Percentiles rank a stretch among this genome's conserved stretches.
Evolutionary conservation across 2,888 invertebrate genomes (phyloP).

Genomic region (Perdita meconis): DNA sequence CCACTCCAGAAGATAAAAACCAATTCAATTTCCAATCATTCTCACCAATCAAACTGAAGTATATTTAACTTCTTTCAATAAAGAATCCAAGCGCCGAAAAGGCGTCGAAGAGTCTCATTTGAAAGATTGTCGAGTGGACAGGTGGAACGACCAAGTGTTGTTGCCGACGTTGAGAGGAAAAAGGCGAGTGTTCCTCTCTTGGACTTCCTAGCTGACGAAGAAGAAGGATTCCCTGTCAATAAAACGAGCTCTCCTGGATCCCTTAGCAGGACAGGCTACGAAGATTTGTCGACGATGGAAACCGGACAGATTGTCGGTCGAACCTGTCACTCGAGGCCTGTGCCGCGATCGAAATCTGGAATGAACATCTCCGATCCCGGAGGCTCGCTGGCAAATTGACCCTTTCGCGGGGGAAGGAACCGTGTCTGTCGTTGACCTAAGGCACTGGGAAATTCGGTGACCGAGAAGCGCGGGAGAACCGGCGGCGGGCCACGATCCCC

Average conservation of each 20-base stretch:
- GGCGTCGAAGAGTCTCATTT: neutral
- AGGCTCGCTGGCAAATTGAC: neutral
- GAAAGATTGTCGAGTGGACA: conserved; percentile 16
- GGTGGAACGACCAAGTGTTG: conserved; percentile 29
- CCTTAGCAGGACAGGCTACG: conserved; percentile 3
- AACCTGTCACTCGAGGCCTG: conserved; percentile 43
- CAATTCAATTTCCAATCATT: neutral
- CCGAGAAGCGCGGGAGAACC: too few species aligned
- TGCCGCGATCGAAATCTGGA: conserved; percentile 36
- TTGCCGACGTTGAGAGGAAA: neutral
- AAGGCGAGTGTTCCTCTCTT: neutral
- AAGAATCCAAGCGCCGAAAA: neutral
- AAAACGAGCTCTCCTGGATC: conserved; percentile 52
- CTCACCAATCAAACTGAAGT: neutral
- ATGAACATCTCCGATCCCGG: conserved; percentile 23
- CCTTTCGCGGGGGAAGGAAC: too few species aligned
- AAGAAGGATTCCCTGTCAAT: conserved; percentile 70
- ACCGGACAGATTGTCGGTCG: conserved; percentile 49
- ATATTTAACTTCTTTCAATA: neutral
- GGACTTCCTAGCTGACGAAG: conserved; percentile 54
- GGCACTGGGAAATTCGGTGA: too few species aligned
- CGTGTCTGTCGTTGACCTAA: too few species aligned
- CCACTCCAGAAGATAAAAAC: too few species aligned
- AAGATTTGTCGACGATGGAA: conserved; percentile 54
- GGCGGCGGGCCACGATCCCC: neutral